Conservation (phyloP, 2,797 vertebrate genomes). For the Psittacula echo region DNA sequence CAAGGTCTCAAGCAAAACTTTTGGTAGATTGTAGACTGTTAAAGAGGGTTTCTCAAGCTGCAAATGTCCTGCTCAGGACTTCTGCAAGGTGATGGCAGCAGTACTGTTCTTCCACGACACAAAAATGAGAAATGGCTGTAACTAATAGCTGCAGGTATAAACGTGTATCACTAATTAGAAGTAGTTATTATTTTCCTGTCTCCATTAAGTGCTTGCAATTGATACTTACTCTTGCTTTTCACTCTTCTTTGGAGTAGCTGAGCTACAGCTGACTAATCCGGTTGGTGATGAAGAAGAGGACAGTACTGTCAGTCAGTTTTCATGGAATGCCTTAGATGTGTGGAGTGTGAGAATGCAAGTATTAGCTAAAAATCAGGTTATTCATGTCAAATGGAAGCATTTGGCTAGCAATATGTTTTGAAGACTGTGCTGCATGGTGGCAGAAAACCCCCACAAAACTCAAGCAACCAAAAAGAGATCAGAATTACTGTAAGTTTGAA, state of each 20-base stretch:
- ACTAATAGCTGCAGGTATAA: conserved; percentile 9
- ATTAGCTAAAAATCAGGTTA: background rate
- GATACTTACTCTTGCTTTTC: background rate
- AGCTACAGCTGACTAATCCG: background rate
- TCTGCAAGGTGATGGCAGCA: background rate
- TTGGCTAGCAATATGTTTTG: background rate
- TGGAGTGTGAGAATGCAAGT: background rate
- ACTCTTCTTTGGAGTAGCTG: background rate
- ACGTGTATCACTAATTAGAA: background rate
- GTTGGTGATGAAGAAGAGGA: background rate
- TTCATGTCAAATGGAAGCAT: background rate
- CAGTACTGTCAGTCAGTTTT: background rate
- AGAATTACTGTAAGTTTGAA: background rate
- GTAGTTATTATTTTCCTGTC: conserved; percentile 15
- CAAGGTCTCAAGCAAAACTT: background rate
- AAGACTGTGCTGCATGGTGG: background rate
- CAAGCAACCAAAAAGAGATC: background rate
- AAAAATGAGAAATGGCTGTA: background rate
- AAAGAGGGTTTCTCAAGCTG: background rate
- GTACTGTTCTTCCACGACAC: background rate
- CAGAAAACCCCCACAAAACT: background rate
- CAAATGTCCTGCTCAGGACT: background rate
- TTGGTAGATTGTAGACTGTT: background rate
- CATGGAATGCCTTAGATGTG: background rate
- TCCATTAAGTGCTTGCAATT: background rate